A percentile compares a stretch with the other conserved stretches of the same genome.
Evolutionary conservation across 2,113 vertebrate species (phyloP).

Genomic region (Bos taurus): ARS-UCD2.0 NC_037357.1:116256001-116256500

Average conservation of each 20-base stretch:
- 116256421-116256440: not conserved
- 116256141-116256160: not conserved
- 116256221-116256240: not conserved
- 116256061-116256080: not conserved
- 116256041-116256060: not conserved
- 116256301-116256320: not conserved
- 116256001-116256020: not conserved
- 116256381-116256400: not conserved
- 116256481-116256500: too few relatives aligned
- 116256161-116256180: too few relatives aligned
- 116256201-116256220: not conserved
- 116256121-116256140: not conserved
- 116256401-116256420: not conserved
- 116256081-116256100: not conserved
- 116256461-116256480: not conserved
- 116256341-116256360: not conserved
- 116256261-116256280: not conserved
- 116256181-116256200: not conserved
- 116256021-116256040: not conserved
- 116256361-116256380: not conserved
- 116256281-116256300: not conserved
- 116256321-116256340: not conserved
- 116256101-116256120: not conserved
- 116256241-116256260: not conserved
- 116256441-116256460: not conserved